These are phyloP conservation scores for Leptobrachium leishanense DNA, from an alignment of 2,113 vertebrate species.

Conservation along the genomic window DNA sequence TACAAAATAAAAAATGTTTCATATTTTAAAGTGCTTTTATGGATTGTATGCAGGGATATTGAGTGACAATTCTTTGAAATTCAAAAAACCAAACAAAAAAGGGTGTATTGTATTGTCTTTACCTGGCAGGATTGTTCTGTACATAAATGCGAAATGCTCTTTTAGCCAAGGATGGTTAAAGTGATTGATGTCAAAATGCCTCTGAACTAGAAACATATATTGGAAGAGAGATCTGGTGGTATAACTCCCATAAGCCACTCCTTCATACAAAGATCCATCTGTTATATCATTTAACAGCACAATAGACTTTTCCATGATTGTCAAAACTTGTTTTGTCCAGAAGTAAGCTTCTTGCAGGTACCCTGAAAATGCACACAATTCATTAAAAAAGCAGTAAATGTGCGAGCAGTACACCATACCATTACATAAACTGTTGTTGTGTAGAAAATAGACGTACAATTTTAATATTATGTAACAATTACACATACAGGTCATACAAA, in stretches of 20 bases:
- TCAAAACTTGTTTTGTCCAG: slow-evolving; percentile 92
- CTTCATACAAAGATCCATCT: slow-evolving; percentile 93
- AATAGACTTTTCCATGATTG: slow-evolving; percentile 96
- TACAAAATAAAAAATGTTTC: no score
- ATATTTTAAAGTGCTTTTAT: no score
- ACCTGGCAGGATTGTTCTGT: slow-evolving; percentile 93
- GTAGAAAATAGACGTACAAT: no score
- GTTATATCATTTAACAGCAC: slow-evolving; percentile 88
- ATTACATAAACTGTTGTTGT: no score
- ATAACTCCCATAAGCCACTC: slow-evolving; percentile 95
- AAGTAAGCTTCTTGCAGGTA: slow-evolving; percentile 96
- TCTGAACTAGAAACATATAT: slow-evolving; percentile 93
- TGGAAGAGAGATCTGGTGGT: slow-evolving; percentile 95
- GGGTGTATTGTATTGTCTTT: slow-evolving; percentile 27
- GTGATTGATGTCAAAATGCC: slow-evolving; percentile 92
- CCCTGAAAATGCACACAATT: slow-evolving; percentile 65
- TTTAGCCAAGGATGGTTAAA: slow-evolving; percentile 94
- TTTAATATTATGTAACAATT: no score
- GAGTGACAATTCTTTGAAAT: no score
- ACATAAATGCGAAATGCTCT: slow-evolving; percentile 95
- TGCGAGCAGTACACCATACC: no score
- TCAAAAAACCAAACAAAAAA: no score
- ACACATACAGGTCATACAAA: no score
- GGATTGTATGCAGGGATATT: no score
- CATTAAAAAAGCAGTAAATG: neutral